phyloP scores from a whole-genome alignment of 2,888 invertebrate species.

The Drosophila cracens region DNA sequence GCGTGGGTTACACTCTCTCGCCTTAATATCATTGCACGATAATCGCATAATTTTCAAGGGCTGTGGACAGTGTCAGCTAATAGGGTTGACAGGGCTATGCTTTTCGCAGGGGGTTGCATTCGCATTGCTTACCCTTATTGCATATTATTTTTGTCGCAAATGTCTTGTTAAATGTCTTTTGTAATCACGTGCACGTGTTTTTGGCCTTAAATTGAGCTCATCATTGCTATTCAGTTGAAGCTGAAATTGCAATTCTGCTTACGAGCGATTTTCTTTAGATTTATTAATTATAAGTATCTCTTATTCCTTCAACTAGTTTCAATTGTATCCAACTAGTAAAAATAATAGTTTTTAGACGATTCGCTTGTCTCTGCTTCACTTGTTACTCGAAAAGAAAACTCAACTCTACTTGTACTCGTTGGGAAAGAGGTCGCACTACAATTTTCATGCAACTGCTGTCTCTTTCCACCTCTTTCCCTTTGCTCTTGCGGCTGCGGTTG shows the following conservation, averaged over 20 bases:
- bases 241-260: constrained; percentile 11
- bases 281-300: constrained; percentile 9
- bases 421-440: constrained; percentile 29
- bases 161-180: constrained; percentile 52
- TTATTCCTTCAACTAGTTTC: neutral
- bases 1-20: constrained; percentile 51
- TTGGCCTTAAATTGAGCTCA: constrained; percentile 36
- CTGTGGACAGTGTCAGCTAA: constrained; percentile 41
- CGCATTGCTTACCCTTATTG: constrained; percentile 24
- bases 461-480: constrained; percentile 3
- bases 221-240: constrained; percentile 33
- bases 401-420: constrained; percentile 27
- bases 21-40: constrained; percentile 56
- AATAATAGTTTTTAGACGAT: neutral
- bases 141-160: constrained; percentile 57
- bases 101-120: constrained; percentile 19
- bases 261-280: neutral
- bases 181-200: constrained; percentile 64
- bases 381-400: neutral
- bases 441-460: constrained; percentile 31
- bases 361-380: neutral
- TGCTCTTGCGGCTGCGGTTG: constrained; percentile 72
- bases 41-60: constrained; percentile 67
- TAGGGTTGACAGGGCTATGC: constrained; percentile 17
- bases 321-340: neutral